These are phyloP conservation scores for Thaleichthys pacificus DNA, from an alignment of 2,797 vertebrate species.

Conservation along the genomic window DNA sequence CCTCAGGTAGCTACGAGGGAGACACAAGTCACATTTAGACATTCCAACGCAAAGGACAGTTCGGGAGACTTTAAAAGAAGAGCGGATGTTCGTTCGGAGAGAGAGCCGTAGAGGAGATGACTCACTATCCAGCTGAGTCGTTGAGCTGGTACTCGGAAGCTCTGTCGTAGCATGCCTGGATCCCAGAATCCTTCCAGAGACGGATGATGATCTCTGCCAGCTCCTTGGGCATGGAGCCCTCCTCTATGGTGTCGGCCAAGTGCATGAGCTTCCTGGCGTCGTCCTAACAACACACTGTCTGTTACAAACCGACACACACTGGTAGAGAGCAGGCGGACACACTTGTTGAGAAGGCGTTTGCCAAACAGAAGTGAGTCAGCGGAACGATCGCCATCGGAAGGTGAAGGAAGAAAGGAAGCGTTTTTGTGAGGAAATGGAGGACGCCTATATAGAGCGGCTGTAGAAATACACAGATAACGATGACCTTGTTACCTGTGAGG, in stretches of 20 bases:
- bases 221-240: slow-evolving; percentile 96
- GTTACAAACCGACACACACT: not conserved
- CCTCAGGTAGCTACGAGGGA: slow-evolving; percentile 83
- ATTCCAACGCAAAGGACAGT: not conserved
- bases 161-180: slow-evolving; percentile 92
- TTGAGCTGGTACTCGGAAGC: slow-evolving; percentile 98
- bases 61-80: not conserved
- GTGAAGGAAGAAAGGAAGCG: no score
- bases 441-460: not conserved
- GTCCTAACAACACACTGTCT: slow-evolving; percentile 73
- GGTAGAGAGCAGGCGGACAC: not conserved
- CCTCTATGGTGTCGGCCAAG: slow-evolving; percentile 95
- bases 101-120: slow-evolving; percentile 5
- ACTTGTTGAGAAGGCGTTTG: no score
- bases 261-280: slow-evolving; percentile 93
- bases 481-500: not conserved
- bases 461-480: not conserved
- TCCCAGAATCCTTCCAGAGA: slow-evolving; percentile 93
- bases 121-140: slow-evolving; percentile 96
- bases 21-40: not conserved
- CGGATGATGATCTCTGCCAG: slow-evolving; percentile 90
- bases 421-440: no score
- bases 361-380: no score
- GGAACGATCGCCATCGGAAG: no score
- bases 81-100: not conserved